These are phyloP conservation scores for Frankliniella fusca DNA, from an alignment of 2,888 invertebrate genomes.

Conservation along the genomic window DNA sequence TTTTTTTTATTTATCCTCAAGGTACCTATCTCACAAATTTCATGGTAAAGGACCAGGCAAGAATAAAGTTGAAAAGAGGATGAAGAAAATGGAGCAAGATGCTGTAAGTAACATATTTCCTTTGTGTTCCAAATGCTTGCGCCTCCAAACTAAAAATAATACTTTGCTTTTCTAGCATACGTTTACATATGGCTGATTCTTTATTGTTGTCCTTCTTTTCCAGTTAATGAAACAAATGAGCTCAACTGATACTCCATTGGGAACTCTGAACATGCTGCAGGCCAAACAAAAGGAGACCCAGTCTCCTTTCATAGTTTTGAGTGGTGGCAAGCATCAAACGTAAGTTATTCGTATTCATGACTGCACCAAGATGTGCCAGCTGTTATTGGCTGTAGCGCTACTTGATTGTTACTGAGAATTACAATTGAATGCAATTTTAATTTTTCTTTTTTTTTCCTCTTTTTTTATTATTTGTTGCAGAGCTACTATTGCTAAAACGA, in stretches of 20 bases:
- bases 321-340: slow-evolving; percentile 73
- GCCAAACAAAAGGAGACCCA: slow-evolving; percentile 94
- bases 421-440: not conserved
- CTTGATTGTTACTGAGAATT: not conserved
- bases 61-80: slow-evolving; percentile 92
- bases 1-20: slow-evolving; percentile 40
- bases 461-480: slow-evolving; percentile 42
- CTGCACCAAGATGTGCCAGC: slow-evolving; percentile 28
- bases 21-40: slow-evolving; percentile 95
- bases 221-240: slow-evolving; percentile 96
- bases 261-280: slow-evolving; percentile 88
- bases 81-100: slow-evolving; percentile 91
- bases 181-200: too few relatives aligned
- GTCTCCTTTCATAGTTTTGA: slow-evolving; percentile 86
- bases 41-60: slow-evolving; percentile 99
- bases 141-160: slow-evolving; percentile 4
- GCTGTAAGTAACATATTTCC: slow-evolving; percentile 55
- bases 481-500: slow-evolving; percentile 49
- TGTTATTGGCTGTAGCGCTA: not conserved
- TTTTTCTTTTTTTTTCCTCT: slow-evolving; percentile 29
- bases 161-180: slow-evolving; percentile 25
- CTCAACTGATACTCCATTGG: slow-evolving; percentile 94
- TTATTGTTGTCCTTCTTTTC: slow-evolving; percentile 38
- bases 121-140: slow-evolving; percentile 20
- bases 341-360: slow-evolving; percentile 9